These are phyloP conservation scores for Ptyas mucosa DNA, from an alignment of 2,113 vertebrate genomes.

Conservation along the genomic window DNA sequence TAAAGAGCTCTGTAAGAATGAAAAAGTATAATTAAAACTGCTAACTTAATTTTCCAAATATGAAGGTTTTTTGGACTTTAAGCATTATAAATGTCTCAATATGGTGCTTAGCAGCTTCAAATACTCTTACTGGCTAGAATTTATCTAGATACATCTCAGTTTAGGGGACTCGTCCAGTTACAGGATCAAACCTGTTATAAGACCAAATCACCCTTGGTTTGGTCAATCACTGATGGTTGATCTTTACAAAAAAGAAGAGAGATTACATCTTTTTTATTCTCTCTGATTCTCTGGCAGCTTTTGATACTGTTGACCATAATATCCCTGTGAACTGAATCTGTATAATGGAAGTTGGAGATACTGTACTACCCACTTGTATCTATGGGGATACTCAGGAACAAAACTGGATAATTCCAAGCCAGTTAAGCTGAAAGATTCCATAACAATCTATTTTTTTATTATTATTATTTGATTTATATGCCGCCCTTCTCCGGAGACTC, in stretches of 20 bases:
- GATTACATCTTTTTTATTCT: background rate
- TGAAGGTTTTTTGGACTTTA: background rate
- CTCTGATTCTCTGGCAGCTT: background rate
- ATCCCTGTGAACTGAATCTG: background rate
- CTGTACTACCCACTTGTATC: background rate
- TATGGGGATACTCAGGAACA: background rate
- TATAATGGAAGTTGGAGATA: background rate
- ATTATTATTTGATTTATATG: no score
- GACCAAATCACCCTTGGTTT: background rate
- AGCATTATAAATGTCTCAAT: background rate
- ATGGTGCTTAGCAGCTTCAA: background rate
- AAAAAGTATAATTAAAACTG: background rate
- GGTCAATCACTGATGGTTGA: background rate
- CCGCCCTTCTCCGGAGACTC: no score
- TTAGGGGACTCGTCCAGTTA: background rate
- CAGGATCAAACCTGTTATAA: background rate
- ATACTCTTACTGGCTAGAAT: background rate
- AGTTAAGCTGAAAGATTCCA: background rate
- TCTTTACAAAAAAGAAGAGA: background rate
- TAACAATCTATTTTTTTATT: background rate
- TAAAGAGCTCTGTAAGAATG: background rate
- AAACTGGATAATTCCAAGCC: background rate
- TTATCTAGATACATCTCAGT: background rate
- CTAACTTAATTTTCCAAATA: background rate
- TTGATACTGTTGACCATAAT: background rate